Conservation (phyloP, 2,888 invertebrate genomes). For the Polyommatus icarus region DNA sequence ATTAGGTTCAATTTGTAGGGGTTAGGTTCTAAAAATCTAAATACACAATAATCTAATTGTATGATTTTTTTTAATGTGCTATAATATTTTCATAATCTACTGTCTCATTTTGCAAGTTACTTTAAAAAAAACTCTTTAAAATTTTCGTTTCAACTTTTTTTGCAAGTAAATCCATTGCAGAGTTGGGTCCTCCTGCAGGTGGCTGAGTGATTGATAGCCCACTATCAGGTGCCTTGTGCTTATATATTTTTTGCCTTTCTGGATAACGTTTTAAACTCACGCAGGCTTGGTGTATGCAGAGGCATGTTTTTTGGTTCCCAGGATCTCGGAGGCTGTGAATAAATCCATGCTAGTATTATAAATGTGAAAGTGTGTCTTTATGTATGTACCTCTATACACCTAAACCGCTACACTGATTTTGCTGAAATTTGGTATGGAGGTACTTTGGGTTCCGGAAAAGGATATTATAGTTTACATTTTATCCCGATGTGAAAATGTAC, state of each 20-base stretch:
- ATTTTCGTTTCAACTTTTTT: background rate
- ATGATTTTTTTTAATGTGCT: too few species aligned
- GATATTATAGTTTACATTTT: too few species aligned
- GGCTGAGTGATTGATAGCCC: background rate
- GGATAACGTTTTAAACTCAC: background rate
- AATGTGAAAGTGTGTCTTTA: too few species aligned
- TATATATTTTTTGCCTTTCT: background rate
- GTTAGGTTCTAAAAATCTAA: background rate
- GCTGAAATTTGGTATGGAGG: too few species aligned
- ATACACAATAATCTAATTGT: background rate
- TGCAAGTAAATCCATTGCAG: background rate
- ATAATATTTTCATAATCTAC: too few species aligned
- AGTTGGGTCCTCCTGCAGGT: background rate
- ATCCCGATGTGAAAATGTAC: too few species aligned
- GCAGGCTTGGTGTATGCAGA: background rate
- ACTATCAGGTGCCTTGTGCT: constrained; percentile 1
- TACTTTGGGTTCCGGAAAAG: too few species aligned
- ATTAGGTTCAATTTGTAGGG: background rate
- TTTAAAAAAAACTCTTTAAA: too few species aligned
- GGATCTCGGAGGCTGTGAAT: background rate
- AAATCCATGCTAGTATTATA: too few species aligned
- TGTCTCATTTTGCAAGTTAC: too few species aligned
- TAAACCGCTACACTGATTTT: too few species aligned
- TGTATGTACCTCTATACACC: too few species aligned
- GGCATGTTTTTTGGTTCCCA: background rate